Conservation (phyloP, 2,888 invertebrate species). For the Pycnomerus fuliginosus region DNA sequence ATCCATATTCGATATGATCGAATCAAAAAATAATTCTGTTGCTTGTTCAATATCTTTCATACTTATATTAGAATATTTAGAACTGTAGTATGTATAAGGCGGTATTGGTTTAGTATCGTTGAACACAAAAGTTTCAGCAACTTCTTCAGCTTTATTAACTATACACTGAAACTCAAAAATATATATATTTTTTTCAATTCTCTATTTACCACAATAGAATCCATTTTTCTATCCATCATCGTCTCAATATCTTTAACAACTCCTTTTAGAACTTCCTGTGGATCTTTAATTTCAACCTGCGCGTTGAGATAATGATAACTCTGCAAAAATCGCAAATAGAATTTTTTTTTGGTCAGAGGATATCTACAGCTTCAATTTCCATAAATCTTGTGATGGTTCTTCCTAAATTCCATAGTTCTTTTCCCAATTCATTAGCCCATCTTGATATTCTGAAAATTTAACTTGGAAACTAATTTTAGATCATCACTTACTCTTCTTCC, state of each 20-base stretch:
- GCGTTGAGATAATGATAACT: conserved; percentile 79
- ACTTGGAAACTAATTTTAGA: conserved; percentile 2
- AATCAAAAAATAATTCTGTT: conserved; percentile 26
- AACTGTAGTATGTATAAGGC: conserved; percentile 70
- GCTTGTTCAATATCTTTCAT: conserved; percentile 36
- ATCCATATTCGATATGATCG: conserved; percentile 26
- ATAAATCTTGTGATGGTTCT: conserved; percentile 74
- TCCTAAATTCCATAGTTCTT: conserved; percentile 77
- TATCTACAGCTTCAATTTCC: conserved; percentile 69
- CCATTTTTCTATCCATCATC: conserved; percentile 85
- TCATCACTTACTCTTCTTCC: conserved; percentile 37
- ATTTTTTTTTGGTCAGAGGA: neutral
- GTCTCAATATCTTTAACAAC: conserved; percentile 79
- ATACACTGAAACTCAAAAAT: conserved; percentile 63
- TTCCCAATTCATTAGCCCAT: conserved; percentile 79
- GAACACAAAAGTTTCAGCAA: conserved; percentile 64
- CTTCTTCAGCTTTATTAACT: conserved; percentile 69
- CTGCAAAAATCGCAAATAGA: conserved; percentile 51
- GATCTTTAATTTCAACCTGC: conserved; percentile 77
- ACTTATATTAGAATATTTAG: conserved; percentile 68
- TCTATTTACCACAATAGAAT: conserved; percentile 72
- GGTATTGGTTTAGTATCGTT: conserved; percentile 43
- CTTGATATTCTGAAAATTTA: conserved; percentile 68
- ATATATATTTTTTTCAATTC: conserved; percentile 3
- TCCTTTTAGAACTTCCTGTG: conserved; percentile 72